These are phyloP conservation scores for Gastrophryne carolinensis DNA, from an alignment of 2,797 vertebrate species.

Conservation along the genomic window DNA sequence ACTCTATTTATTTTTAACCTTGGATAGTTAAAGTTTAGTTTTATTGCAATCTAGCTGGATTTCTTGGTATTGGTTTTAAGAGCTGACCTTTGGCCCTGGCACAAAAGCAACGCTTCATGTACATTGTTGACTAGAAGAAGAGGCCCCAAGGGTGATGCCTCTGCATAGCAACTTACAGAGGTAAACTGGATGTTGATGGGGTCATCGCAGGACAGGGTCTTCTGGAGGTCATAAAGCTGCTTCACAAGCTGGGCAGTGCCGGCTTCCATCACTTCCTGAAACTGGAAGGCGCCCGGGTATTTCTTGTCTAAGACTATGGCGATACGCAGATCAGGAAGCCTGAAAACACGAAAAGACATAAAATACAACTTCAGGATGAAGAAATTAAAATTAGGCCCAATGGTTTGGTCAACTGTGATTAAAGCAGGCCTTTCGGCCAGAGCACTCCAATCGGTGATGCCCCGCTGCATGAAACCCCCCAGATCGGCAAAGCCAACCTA, in stretches of 20 bases:
- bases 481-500: too few species aligned
- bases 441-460: too few species aligned
- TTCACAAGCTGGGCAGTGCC: constrained; percentile 69
- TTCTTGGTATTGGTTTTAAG: too few species aligned
- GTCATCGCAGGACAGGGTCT: constrained; percentile 73
- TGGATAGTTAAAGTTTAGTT: too few species aligned
- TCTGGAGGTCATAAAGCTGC: constrained; percentile 71
- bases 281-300: constrained; percentile 76
- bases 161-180: constrained; percentile 71
- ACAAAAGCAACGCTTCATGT: too few species aligned
- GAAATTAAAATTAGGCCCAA: not conserved
- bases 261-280: constrained; percentile 80
- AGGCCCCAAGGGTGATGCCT: too few species aligned
- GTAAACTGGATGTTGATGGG: constrained; percentile 92
- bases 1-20: too few species aligned
- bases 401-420: not conserved
- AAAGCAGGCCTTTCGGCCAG: too few species aligned
- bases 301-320: constrained; percentile 77
- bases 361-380: not conserved
- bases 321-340: constrained; percentile 79
- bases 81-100: too few species aligned
- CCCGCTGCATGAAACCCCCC: too few species aligned
- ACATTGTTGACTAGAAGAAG: too few species aligned
- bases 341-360: constrained; percentile 57
- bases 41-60: too few species aligned